Evolutionary conservation across 2,113 vertebrate genomes (phyloP), one percentile per base, ranked within the genome.

Genomic region (Progne subis): DNA sequence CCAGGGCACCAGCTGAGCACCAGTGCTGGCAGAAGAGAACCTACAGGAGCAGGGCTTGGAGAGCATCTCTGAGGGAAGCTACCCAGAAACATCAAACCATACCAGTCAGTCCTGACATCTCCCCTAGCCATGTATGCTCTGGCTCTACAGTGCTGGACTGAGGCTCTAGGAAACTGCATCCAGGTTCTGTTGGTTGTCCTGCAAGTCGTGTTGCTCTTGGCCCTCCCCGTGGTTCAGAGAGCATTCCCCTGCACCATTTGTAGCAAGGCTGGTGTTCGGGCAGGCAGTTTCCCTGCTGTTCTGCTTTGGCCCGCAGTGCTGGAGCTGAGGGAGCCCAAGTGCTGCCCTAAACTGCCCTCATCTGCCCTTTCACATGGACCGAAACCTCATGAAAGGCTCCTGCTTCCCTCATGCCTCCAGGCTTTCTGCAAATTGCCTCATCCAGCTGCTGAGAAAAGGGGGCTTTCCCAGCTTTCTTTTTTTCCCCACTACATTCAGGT

Each of bases 381-480:
- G 4, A 31, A 90, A 34, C 79, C 71, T 78, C 92, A 88, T 64
- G 80, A 96, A 95, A 94, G 65, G 60, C 47, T 86, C 25, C 80
- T 52, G 70, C 83, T 71, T 75, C 53, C 41, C 81, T 52, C 11
- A 7, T 0, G 16, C 87, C 92, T 85, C 64, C 71, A n/a, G 91
- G 83, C 70, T 60, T 56, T 63, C 93, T 50, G 82, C 49, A 90
- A 95, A 95, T 88, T 88, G 92, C 82, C 28, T 93, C 83, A 89
- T 71, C 83, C 85, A 90, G 83, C 79, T 94, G 76, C 88, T 85
- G 76, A 69, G 75, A 95, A 88, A 65, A 88, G 76, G 94, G 95
- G 96, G 94, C 52, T 95, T 97, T 96, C 95, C 97, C 97, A 95
- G 75, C 60, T 85, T 80, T 94, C 70, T 64, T 82, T 94, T 92